Evolutionary conservation across 2,797 vertebrate genomes (phyloP).

Genomic region (Lepus townsendii): DNA sequence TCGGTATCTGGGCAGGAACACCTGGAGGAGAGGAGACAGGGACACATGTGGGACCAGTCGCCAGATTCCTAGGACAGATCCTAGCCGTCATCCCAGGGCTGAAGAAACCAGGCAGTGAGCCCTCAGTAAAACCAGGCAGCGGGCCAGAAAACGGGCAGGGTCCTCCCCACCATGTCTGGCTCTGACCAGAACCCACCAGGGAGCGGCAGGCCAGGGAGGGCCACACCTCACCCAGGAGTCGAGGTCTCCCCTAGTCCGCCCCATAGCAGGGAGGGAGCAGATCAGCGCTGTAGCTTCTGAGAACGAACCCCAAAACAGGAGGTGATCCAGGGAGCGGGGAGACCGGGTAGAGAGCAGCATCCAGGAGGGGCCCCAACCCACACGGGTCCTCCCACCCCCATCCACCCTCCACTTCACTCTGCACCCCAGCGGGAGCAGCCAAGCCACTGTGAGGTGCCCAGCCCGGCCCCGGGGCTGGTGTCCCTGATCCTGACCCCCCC

Average conservation of each 20-base stretch:
- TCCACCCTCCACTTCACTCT: not conserved
- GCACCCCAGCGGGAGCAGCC: not conserved
- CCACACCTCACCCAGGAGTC: not conserved
- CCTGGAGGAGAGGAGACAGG: conserved; percentile 81
- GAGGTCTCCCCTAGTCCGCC: not conserved
- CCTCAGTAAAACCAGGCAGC: not conserved
- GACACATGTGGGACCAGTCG: not conserved
- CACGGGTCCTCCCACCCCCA: not conserved
- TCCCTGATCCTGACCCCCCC: too few species aligned
- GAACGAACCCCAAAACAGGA: not conserved
- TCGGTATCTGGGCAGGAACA: conserved; percentile 90
- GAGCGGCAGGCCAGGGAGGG: too few species aligned
- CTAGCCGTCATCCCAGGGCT: not conserved
- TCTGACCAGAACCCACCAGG: not conserved
- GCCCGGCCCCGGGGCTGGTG: not conserved
- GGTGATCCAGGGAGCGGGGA: not conserved
- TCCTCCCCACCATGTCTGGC: not conserved
- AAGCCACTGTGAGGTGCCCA: not conserved
- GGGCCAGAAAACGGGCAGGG: not conserved
- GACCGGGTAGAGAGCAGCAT: not conserved
- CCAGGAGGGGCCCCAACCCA: not conserved
- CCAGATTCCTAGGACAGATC: not conserved
- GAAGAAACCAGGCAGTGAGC: not conserved
- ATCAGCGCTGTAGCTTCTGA: not conserved
- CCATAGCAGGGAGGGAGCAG: not conserved